These are phyloP conservation scores for Augochlorella aurata DNA, from an alignment of 2,888 invertebrate genomes.

Conservation along the genomic window DNA sequence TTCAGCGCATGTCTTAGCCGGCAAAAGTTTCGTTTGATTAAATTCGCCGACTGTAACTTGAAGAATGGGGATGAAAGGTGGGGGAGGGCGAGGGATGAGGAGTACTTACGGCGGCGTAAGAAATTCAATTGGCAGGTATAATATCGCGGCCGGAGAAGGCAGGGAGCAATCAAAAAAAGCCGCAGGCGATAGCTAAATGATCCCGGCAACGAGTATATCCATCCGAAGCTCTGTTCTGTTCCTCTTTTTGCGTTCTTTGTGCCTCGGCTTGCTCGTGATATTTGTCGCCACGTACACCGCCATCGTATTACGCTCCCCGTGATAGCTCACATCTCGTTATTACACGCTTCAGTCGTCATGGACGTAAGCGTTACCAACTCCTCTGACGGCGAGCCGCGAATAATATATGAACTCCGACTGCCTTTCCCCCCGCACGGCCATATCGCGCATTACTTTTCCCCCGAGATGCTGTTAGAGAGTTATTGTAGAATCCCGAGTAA, in stretches of 20 bases:
- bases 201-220: slow-evolving; percentile 70
- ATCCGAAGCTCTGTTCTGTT: slow-evolving; percentile 23
- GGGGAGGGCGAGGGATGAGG: not conserved
- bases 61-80: not conserved
- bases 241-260: slow-evolving; percentile 15
- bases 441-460: slow-evolving; percentile 3
- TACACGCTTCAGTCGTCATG: slow-evolving; percentile 20
- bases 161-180: slow-evolving; percentile 73
- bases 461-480: no score
- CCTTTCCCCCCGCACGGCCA: not conserved
- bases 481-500: no score
- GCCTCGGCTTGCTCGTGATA: not conserved
- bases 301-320: not conserved
- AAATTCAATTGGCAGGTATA: slow-evolving; percentile 73
- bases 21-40: not conserved
- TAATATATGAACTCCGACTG: slow-evolving; percentile 10
- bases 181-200: slow-evolving; percentile 71
- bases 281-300: slow-evolving; percentile 12
- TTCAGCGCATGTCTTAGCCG: not conserved
- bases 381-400: not conserved
- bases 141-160: slow-evolving; percentile 64
- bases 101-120: slow-evolving; percentile 61
- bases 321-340: slow-evolving; percentile 17
- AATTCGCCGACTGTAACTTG: not conserved
- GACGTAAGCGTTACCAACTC: slow-evolving; percentile 5